Conservation (phyloP, 2,113 vertebrate genomes). For the Peromyscus leucopus region DNA sequence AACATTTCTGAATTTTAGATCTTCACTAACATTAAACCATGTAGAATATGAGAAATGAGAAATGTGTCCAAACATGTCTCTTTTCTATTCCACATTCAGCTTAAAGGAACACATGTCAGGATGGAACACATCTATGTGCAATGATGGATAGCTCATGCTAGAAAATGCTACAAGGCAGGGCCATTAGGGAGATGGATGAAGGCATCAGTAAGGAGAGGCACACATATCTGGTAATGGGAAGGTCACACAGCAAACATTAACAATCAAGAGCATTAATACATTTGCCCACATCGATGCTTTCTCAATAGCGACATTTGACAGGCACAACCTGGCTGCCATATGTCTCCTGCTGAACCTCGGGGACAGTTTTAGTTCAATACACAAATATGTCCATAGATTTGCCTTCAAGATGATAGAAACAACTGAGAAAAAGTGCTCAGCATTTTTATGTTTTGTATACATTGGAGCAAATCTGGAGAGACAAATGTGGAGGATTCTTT, state of each 20-base stretch:
- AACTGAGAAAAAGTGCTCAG: slow-evolving; percentile 13
- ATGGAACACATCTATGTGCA: slow-evolving; percentile 34
- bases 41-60: slow-evolving; percentile 56
- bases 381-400: slow-evolving; percentile 60
- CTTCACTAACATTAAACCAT: slow-evolving; percentile 6
- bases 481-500: not conserved
- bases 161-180: slow-evolving; percentile 51
- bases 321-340: slow-evolving; percentile 69
- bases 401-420: slow-evolving; percentile 46
- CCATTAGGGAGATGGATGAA: slow-evolving; percentile 79
- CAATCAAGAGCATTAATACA: slow-evolving; percentile 78
- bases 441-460: not conserved
- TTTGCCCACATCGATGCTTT: slow-evolving; percentile 63
- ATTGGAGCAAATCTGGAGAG: not conserved
- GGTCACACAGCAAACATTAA: slow-evolving; percentile 79
- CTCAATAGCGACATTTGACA: slow-evolving; percentile 74
- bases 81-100: not conserved
- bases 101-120: slow-evolving; percentile 65
- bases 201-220: slow-evolving; percentile 67
- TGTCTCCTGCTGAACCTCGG: slow-evolving; percentile 61
- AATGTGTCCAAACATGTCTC: not conserved
- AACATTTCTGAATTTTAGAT: slow-evolving; percentile 61
- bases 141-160: slow-evolving; percentile 64
- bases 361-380: slow-evolving; percentile 66
- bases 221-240: slow-evolving; percentile 76